Percentiles rank a stretch among this genome's conserved stretches.
These are phyloP conservation scores for Passer domesticus DNA, from an alignment of 2,113 vertebrate genomes.

Conservation along the genomic window DNA sequence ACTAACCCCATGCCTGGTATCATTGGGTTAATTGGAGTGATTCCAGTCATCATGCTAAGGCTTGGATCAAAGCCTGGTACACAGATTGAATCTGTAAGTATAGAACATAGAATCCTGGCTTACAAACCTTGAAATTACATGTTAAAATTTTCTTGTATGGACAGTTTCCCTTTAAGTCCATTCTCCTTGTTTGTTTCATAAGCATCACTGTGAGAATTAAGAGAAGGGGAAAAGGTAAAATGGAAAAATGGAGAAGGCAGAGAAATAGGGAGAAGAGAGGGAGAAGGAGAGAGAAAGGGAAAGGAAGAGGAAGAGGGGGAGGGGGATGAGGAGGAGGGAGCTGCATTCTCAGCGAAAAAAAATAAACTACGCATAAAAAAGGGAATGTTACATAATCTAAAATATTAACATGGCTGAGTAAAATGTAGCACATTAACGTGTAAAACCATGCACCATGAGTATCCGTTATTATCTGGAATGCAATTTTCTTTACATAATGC, in stretches of 20 bases:
- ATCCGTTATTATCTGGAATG: slow-evolving; percentile 10
- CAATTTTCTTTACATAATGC: slow-evolving; percentile 30
- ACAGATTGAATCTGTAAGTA: slow-evolving; percentile 89
- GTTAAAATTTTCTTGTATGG: neutral
- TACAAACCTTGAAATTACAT: slow-evolving; percentile 15
- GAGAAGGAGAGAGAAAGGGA: neutral
- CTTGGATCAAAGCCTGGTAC: slow-evolving; percentile 90
- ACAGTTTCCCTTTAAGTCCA: neutral
- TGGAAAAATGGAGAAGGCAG: neutral
- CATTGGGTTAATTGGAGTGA: slow-evolving; percentile 91
- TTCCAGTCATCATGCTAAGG: slow-evolving; percentile 87
- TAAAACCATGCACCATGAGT: slow-evolving; percentile 5
- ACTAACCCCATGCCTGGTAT: slow-evolving; percentile 89
- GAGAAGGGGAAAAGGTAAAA: neutral
- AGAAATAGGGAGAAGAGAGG: neutral
- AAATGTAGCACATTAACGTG: neutral
- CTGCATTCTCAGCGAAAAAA: neutral
- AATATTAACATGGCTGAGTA: slow-evolving; percentile 33
- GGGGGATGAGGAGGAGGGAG: neutral
- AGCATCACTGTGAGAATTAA: neutral
- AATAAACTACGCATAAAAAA: neutral
- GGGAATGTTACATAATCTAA: slow-evolving; percentile 42
- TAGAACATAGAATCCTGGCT: slow-evolving; percentile 34
- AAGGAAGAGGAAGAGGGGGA: neutral
- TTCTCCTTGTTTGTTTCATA: neutral